Evolutionary conservation across 2,797 vertebrate species (phyloP), one percentile per base, ranked within the genome.

Genomic region (Platalea minor): DNA sequence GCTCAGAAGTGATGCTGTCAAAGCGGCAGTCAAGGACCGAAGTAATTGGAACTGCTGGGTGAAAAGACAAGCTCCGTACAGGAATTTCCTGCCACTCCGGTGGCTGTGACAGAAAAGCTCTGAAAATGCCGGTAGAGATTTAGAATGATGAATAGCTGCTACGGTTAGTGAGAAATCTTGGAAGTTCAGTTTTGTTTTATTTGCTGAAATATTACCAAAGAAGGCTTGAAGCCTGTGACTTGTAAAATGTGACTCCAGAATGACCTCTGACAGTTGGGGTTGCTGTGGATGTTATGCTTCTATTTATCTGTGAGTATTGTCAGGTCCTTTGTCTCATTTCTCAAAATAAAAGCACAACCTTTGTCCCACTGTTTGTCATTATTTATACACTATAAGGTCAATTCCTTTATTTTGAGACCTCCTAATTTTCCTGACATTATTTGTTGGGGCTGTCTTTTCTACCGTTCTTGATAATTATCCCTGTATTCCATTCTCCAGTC

Each of bases 31-130:
- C 93, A 91, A 97, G 93, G 91, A 96, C 77, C 0, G 86, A 93
- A 95, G 93, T 97, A 97, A 97, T 97, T 97, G 97, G 96, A 97
- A 94, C 93, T 95, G 95, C 96, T 96, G 94, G 96, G 80, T 95
- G 90, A 95, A 97, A 96, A 96, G 96, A 96, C 95, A 96, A 95
- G 91, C 91, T 94, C 86, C 43, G 10, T 86, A 92, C 89, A 96
- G 78, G 93, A 95, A 93, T 97, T 96, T 97, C 95, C 95, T 97
- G 95, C 86, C 91, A 96, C 85, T 96, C 80, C 4, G 20, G 89
- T 85, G 93, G 60, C 85, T 96, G 94, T 97, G 91, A 95, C 86
- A 95, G 91, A 94, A 97, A 94, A 91, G 84, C 94, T 94, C 93
- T 83, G 86, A 96, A 95, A 97, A 89, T 85, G 91, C 89, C 33